phyloP scores from a whole-genome alignment of 2,888 invertebrate species.

The Drosophila pseudotakahashii region DNA sequence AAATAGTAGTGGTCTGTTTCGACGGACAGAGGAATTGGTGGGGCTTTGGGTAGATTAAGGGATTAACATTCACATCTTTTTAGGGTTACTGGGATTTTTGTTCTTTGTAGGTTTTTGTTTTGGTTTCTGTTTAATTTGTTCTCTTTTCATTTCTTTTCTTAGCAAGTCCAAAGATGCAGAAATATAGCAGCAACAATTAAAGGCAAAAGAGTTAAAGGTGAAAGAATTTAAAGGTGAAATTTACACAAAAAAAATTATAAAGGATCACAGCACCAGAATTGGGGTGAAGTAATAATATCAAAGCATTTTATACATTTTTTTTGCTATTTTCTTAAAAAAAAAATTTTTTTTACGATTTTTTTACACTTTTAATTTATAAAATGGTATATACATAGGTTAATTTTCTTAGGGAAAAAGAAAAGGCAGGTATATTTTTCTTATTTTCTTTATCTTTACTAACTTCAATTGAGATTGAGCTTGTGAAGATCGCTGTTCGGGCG shows the following conservation, averaged over 20 bases:
- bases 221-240: not conserved
- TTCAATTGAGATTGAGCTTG: too few relatives aligned
- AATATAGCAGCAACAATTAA: slow-evolving; percentile 24
- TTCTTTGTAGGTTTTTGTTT: slow-evolving; percentile 22
- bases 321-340: too few relatives aligned
- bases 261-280: too few relatives aligned
- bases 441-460: too few relatives aligned
- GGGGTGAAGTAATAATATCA: not conserved
- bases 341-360: too few relatives aligned
- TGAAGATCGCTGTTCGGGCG: too few relatives aligned
- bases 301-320: too few relatives aligned
- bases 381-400: too few relatives aligned
- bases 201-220: slow-evolving; percentile 1
- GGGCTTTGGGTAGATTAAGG: slow-evolving; percentile 13
- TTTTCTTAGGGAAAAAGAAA: too few relatives aligned
- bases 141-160: slow-evolving; percentile 3
- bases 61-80: slow-evolving; percentile 25
- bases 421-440: too few relatives aligned
- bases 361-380: too few relatives aligned
- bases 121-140: slow-evolving; percentile 33
- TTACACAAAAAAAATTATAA: not conserved
- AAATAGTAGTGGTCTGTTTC: slow-evolving; percentile 28
- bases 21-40: slow-evolving; percentile 5
- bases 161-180: slow-evolving; percentile 17
- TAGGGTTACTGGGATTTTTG: slow-evolving; percentile 6